phyloP scores from a whole-genome alignment of 2,797 vertebrate species.

The Caiman crocodilus region DNA sequence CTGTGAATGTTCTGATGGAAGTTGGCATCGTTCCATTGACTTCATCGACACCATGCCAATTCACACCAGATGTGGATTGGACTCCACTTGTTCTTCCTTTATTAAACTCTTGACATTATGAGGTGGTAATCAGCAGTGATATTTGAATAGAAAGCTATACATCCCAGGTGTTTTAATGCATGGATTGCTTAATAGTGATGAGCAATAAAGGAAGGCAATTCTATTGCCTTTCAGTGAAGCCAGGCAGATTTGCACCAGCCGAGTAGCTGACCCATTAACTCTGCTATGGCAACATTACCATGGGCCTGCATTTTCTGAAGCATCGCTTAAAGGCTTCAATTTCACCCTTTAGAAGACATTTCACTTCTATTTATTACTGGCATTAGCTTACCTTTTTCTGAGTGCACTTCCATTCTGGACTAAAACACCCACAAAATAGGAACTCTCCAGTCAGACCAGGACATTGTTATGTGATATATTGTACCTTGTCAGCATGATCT shows the following conservation, averaged over 20 bases:
- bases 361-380: background rate
- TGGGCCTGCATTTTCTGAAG: slow-evolving; percentile 8
- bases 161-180: background rate
- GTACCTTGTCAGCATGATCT: background rate
- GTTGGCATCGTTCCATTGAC: fast-evolving
- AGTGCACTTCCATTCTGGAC: slow-evolving; percentile 10
- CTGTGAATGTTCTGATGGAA: fast-evolving
- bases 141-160: background rate
- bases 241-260: background rate
- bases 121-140: background rate
- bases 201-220: background rate
- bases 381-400: slow-evolving; percentile 3
- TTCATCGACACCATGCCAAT: background rate
- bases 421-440: background rate
- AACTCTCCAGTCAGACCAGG: background rate
- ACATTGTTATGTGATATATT: background rate
- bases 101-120: background rate
- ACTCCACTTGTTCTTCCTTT: background rate
- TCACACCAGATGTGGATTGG: fast-evolving
- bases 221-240: background rate
- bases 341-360: background rate
- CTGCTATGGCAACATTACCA: background rate
- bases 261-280: background rate
- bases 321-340: background rate
- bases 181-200: background rate